Percentiles rank a stretch among this genome's conserved stretches.
Evolutionary conservation across 1,140 invertebrate species (phyloP).

Genomic region (Zaprionus vittiger): DNA sequence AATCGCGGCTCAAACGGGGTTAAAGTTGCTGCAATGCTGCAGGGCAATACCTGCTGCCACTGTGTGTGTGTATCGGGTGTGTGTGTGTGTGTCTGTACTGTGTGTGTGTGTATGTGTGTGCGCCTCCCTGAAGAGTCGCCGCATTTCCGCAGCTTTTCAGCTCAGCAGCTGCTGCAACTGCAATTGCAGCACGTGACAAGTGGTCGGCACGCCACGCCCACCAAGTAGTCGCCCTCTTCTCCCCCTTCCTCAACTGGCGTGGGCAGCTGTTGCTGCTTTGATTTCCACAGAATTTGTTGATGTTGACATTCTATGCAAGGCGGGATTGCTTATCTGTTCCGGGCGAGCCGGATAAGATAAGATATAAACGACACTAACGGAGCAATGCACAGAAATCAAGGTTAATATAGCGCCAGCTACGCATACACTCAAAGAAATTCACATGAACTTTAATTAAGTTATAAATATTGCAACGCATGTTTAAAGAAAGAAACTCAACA

Average conservation of each 20-base stretch:
- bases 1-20: conserved; percentile 46
- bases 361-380: conserved; percentile 76
- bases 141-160: conserved; percentile 53
- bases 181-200: conserved; percentile 44
- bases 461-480: neutral
- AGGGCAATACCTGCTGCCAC: conserved; percentile 22
- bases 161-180: conserved; percentile 11
- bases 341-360: conserved; percentile 51
- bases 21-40: conserved; percentile 58
- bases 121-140: conserved; percentile 38
- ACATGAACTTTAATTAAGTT: neutral
- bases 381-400: conserved; percentile 57
- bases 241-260: too few species aligned
- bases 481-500: neutral
- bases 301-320: neutral
- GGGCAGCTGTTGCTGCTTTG: conserved; percentile 37
- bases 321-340: conserved; percentile 41
- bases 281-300: conserved; percentile 35
- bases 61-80: neutral
- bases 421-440: neutral
- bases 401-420: conserved; percentile 31
- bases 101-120: conserved; percentile 1
- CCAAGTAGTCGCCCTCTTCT: neutral
- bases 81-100: neutral
- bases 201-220: neutral